Conservation (phyloP, 2,113 vertebrate species). For the Halcyon senegalensis region DNA sequence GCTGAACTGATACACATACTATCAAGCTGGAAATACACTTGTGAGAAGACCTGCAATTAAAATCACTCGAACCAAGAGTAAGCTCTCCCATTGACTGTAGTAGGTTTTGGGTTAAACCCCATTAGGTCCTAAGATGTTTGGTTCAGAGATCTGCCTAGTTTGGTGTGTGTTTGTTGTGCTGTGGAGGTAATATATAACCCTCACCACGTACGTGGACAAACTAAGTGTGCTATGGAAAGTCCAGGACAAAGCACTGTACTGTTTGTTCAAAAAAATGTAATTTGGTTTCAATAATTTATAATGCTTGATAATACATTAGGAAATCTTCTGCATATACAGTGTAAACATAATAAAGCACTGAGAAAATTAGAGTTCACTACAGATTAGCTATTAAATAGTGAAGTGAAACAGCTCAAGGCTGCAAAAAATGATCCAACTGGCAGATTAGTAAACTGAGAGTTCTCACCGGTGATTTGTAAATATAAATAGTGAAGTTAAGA, state of each 20-base stretch:
- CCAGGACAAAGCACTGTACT: not conserved
- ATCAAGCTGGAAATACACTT: not conserved
- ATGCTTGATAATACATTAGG: not conserved
- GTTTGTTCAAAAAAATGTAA: not conserved
- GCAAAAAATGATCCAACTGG: not conserved
- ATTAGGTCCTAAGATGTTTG: not conserved
- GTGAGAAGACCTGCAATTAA: not conserved
- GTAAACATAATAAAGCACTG: not conserved
- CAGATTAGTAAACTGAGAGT: slow-evolving; percentile 34
- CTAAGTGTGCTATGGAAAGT: not conserved
- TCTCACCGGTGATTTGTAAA: slow-evolving; percentile 18
- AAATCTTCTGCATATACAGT: not conserved
- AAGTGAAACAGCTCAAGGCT: slow-evolving; percentile 17
- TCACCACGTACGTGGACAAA: not conserved
- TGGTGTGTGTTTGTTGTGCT: not conserved
- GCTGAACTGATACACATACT: not conserved
- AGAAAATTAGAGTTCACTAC: not conserved
- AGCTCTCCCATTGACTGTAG: not conserved
- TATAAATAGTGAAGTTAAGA: slow-evolving; percentile 22
- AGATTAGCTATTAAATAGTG: slow-evolving; percentile 1
- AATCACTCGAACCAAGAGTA: not conserved
- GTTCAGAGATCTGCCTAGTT: not conserved
- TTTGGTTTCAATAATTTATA: slow-evolving; percentile 24
- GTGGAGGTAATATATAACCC: not conserved
- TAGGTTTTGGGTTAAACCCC: not conserved